A percentile compares a stretch with the other conserved stretches of the same genome.
Conservation (phyloP, 2,113 vertebrate species). For the Macaca mulatta region DNA sequence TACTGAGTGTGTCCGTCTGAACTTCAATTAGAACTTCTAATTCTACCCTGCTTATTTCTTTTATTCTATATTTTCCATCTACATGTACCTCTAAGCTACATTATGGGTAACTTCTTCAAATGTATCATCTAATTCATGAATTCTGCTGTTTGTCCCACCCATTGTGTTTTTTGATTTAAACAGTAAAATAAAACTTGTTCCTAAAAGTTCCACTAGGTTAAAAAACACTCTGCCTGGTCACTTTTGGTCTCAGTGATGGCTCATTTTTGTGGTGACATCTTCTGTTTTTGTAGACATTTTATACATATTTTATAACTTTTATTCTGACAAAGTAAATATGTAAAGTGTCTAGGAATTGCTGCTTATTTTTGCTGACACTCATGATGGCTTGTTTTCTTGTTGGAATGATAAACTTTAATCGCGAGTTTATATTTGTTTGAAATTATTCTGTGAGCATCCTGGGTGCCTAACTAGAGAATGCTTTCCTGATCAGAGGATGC, state of each 20-base stretch:
- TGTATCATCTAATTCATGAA: background rate
- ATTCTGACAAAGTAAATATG: background rate
- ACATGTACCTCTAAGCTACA: background rate
- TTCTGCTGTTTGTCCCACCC: background rate
- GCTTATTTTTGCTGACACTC: background rate
- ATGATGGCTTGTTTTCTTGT: background rate
- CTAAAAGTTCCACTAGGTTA: background rate
- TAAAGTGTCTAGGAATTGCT: background rate
- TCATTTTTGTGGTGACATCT: background rate
- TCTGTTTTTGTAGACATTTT: background rate
- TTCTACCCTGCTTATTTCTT: background rate
- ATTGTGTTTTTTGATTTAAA: background rate
- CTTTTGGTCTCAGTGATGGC: background rate
- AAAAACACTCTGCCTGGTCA: background rate
- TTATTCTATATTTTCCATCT: background rate
- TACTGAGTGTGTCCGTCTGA: background rate
- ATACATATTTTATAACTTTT: background rate
- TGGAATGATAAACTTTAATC: background rate
- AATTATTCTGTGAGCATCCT: background rate
- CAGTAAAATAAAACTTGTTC: background rate
- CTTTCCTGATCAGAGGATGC: background rate
- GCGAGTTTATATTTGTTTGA: background rate
- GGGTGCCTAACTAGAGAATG: background rate
- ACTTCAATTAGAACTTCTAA: background rate
- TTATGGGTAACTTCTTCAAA: background rate